phyloP scores from a whole-genome alignment of 2,113 vertebrate species.

The Ascaphus truei region DNA sequence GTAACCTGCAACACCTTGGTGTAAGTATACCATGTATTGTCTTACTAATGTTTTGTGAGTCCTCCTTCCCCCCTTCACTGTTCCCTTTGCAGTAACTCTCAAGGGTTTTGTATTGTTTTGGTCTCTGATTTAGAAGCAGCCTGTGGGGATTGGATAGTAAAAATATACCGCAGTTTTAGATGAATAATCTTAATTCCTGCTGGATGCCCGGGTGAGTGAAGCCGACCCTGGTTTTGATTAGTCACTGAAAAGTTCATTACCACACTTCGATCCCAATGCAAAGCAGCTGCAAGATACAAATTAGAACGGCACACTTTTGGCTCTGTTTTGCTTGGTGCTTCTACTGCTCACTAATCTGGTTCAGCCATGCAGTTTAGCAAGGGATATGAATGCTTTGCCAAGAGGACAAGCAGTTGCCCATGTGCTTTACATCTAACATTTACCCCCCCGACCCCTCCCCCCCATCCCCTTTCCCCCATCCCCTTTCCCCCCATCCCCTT shows the following conservation, averaged over 20 bases:
- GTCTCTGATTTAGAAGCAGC: no score
- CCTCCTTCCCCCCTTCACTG: constrained; percentile 3
- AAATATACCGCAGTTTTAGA: no score
- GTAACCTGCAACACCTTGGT: neutral
- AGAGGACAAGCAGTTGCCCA: no score
- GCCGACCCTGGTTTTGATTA: neutral
- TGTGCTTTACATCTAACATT: no score
- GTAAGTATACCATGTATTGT: constrained; percentile 5
- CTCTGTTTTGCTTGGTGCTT: neutral
- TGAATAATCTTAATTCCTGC: neutral
- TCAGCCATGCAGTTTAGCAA: no score
- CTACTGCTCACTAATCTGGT: neutral
- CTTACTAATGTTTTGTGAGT: neutral
- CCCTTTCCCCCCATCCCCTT: no score
- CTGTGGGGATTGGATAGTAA: no score
- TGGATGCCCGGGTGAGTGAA: neutral
- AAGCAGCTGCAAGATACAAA: neutral
- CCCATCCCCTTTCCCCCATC: no score
- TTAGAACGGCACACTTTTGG: neutral
- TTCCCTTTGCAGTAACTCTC: neutral
- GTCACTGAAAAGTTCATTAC: neutral
- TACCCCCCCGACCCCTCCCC: no score
- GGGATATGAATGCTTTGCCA: no score
- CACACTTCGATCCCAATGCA: neutral
- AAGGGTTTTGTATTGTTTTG: neutral